Percentiles rank a stretch among this genome's conserved stretches.
phyloP scores from a whole-genome alignment of 2,113 vertebrate genomes.

The Seriola rivoliana region DNA sequence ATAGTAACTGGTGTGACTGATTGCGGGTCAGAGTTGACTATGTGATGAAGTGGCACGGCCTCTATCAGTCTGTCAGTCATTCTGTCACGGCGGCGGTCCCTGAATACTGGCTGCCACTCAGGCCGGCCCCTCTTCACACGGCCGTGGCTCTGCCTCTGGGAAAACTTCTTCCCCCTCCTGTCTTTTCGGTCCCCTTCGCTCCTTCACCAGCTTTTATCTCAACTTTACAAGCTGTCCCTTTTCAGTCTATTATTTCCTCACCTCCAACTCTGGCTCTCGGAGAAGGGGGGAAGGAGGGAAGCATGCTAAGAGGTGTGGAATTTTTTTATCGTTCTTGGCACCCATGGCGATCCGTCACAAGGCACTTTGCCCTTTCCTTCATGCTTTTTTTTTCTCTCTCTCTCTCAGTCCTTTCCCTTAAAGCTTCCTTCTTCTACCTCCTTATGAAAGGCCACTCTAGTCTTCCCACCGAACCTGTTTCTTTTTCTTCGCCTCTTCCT shows the following conservation, averaged over 20 bases:
- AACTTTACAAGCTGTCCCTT: conserved; percentile 83
- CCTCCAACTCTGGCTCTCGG: conserved; percentile 66
- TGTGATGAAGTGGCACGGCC: conserved; percentile 84
- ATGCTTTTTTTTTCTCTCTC: conserved; percentile 23
- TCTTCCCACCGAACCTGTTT: conserved; percentile 50
- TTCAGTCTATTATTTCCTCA: conserved; percentile 83
- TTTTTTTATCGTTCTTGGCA: conserved; percentile 81
- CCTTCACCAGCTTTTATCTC: conserved; percentile 79
- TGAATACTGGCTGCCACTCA: conserved; percentile 81
- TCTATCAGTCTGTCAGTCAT: conserved; percentile 85
- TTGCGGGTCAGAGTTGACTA: conserved; percentile 72
- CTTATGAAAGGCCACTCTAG: conserved; percentile 50
- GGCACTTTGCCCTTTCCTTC: conserved; percentile 74
- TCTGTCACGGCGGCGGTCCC: conserved; percentile 76
- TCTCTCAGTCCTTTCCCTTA: conserved; percentile 19
- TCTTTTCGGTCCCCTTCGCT: conserved; percentile 58
- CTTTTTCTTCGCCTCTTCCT: not conserved
- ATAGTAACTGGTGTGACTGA: conserved; percentile 80
- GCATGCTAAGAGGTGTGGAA: conserved; percentile 77
- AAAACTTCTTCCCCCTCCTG: conserved; percentile 64
- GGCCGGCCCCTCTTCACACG: conserved; percentile 67
- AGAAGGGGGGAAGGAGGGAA: conserved; percentile 59
- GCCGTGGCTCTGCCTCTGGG: conserved; percentile 72
- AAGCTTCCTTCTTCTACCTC: conserved; percentile 50
- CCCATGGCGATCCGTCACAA: conserved; percentile 75